These are phyloP conservation scores for Uromys caudimaculatus DNA, from an alignment of 2,797 vertebrate genomes.

Conservation along the genomic window DNA sequence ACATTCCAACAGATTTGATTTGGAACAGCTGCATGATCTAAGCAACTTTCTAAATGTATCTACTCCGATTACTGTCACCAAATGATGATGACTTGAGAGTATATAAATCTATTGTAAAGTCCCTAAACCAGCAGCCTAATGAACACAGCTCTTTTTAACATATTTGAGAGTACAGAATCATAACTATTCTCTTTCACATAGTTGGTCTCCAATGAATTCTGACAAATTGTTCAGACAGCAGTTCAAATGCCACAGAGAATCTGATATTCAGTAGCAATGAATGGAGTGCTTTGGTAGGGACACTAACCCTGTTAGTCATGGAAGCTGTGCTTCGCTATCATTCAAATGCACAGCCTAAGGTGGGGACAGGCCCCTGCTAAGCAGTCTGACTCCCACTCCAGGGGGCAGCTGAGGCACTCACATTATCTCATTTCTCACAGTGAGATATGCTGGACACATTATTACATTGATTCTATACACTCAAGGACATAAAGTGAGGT, in stretches of 20 bases:
- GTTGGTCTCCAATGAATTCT: constrained; percentile 52
- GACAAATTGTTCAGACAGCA: constrained; percentile 54
- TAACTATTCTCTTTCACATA: not conserved
- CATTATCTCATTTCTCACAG: constrained; percentile 69
- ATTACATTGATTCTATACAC: constrained; percentile 62
- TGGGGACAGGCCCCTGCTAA: constrained; percentile 28
- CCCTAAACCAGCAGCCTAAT: not conserved
- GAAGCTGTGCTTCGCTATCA: constrained; percentile 36
- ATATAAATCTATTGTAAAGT: not conserved
- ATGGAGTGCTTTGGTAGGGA: constrained; percentile 20
- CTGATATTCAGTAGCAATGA: constrained; percentile 58
- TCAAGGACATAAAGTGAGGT: constrained; percentile 69
- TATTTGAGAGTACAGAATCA: constrained; percentile 39
- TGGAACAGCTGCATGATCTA: not conserved
- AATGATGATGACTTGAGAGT: not conserved
- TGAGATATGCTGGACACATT: constrained; percentile 62
- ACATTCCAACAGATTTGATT: not conserved
- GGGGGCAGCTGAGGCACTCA: constrained; percentile 45
- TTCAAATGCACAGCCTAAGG: constrained; percentile 48
- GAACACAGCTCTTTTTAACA: constrained; percentile 32
- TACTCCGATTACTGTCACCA: constrained; percentile 17
- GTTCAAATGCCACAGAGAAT: constrained; percentile 50
- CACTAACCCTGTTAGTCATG: constrained; percentile 61
- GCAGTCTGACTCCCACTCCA: constrained; percentile 65
- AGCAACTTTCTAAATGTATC: not conserved